These are phyloP conservation scores for Clarias fuscus DNA, from an alignment of 2,797 vertebrate genomes.

Conservation along the genomic window DNA sequence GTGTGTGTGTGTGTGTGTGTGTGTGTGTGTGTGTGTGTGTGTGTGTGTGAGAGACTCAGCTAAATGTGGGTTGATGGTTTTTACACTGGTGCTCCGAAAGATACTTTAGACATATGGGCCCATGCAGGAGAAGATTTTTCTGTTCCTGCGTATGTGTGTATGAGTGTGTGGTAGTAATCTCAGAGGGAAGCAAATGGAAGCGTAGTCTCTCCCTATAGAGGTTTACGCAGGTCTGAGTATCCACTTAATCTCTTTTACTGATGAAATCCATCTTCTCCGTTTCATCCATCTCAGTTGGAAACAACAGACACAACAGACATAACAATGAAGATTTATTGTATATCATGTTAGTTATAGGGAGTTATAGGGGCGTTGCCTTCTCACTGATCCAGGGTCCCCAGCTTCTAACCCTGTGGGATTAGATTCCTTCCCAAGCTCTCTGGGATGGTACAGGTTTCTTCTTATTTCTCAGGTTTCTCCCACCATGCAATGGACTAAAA, in stretches of 20 bases:
- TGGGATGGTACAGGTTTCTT: not conserved
- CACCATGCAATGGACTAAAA: not conserved
- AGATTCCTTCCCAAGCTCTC: no score
- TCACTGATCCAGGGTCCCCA: not conserved
- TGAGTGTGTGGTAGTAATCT: constrained; percentile 17
- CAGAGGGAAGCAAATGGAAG: constrained; percentile 27
- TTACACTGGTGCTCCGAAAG: constrained; percentile 32
- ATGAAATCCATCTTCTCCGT: constrained; percentile 21
- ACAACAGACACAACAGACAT: not conserved
- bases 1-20: not conserved
- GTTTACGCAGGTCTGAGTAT: constrained; percentile 34
- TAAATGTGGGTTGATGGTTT: constrained; percentile 48
- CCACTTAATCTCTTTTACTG: constrained; percentile 37
- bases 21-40: not conserved
- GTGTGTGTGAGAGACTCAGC: no score
- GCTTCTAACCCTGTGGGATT: not conserved
- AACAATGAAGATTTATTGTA: not conserved
- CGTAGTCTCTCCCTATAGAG: constrained; percentile 16
- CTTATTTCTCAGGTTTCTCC: not conserved
- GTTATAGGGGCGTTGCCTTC: not conserved
- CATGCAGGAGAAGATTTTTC: constrained; percentile 30
- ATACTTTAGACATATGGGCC: constrained; percentile 45
- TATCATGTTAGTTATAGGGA: not conserved
- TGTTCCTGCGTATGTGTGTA: constrained; percentile 5
- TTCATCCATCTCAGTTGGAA: constrained; percentile 18